Evolutionary conservation across 2,113 vertebrate genomes (phyloP).

Genomic region (Indri indri): DNA sequence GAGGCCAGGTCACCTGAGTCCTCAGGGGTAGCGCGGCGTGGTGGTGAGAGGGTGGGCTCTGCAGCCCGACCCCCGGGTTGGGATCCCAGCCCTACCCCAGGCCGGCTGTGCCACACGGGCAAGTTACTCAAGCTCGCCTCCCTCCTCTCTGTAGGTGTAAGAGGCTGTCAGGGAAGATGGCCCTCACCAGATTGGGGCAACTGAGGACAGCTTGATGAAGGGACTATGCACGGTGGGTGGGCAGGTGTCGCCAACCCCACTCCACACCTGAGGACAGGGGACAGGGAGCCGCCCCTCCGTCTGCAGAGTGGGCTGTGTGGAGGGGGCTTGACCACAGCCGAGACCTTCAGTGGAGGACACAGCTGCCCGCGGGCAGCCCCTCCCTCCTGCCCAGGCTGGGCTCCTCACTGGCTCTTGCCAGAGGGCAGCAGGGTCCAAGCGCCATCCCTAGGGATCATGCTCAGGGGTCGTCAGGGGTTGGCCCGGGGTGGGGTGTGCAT

Average conservation of each 20-base stretch:
- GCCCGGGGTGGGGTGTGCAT: rapidly evolving
- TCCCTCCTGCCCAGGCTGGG: rapidly evolving
- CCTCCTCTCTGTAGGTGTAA: neutral
- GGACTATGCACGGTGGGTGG: neutral
- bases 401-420: neutral
- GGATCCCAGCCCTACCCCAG: neutral
- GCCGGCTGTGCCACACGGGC: neutral
- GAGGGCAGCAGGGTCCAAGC: neutral
- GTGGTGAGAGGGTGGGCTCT: neutral
- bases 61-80: neutral
- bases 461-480: rapidly evolving
- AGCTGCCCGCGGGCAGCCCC: rapidly evolving
- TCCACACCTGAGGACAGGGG: neutral
- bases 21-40: rapidly evolving
- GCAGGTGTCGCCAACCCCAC: neutral
- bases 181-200: neutral
- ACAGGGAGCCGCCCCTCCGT: neutral
- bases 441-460: no score
- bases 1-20: neutral
- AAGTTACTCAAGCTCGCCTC: neutral
- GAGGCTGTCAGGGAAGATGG: neutral
- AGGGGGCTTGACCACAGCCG: neutral
- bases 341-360: neutral
- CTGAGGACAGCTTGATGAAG: neutral
- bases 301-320: neutral